Percentiles rank a stretch among this genome's conserved stretches.
Evolutionary conservation across 1,140 invertebrate genomes (phyloP).

Genomic region (Acromyrmex heyeri): DNA sequence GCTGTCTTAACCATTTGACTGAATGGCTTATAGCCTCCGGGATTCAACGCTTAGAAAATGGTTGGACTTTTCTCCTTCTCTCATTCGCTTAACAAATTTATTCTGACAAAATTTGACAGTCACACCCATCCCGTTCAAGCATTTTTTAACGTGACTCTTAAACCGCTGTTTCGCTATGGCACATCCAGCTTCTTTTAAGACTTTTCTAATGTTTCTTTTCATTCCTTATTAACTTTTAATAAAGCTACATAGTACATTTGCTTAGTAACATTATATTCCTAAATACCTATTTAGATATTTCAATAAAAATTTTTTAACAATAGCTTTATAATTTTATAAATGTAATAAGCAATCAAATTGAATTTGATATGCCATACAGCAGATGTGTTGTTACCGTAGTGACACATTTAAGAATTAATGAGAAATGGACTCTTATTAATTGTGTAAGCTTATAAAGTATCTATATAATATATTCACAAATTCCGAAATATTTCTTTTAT

Average conservation of each 20-base stretch:
- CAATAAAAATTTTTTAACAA: no score
- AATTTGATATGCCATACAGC: no score
- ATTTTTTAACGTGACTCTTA: background rate
- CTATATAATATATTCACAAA: background rate
- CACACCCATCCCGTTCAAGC: background rate
- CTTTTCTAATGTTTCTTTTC: no score
- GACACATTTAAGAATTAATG: background rate
- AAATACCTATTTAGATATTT: no score
- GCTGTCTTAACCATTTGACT: conserved; percentile 26
- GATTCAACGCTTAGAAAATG: conserved; percentile 27
- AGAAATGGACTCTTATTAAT: background rate
- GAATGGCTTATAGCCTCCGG: conserved; percentile 53
- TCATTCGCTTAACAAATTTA: background rate
- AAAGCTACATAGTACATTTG: no score
- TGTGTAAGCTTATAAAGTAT: background rate
- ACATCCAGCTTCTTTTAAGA: no score
- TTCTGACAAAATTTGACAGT: background rate
- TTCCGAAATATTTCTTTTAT: background rate
- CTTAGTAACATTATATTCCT: no score
- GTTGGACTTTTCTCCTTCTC: background rate
- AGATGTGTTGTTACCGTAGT: no score
- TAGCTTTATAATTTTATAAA: no score
- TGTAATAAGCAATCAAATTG: no score
- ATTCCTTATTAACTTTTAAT: no score
- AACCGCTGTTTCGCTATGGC: no score